Percentiles rank a stretch among this genome's conserved stretches.
These are phyloP conservation scores for Synaphobranchus kaupii DNA, from an alignment of 2,797 vertebrate genomes.

Conservation along the genomic window DNA sequence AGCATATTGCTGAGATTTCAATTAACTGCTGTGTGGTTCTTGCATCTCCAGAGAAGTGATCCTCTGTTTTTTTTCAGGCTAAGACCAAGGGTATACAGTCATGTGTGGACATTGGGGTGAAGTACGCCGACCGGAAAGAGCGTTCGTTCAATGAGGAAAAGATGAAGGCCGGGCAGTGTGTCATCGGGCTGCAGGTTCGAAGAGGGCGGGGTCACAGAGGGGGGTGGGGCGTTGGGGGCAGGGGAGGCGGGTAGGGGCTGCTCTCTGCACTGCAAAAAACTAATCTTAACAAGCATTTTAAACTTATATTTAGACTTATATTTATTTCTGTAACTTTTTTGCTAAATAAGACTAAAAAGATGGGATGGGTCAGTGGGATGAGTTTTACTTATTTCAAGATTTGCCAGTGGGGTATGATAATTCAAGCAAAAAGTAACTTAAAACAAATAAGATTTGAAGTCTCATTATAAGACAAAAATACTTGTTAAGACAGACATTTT, in stretches of 20 bases:
- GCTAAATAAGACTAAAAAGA: too few relatives aligned
- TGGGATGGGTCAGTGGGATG: too few relatives aligned
- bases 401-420: too few relatives aligned
- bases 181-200: conserved; percentile 89
- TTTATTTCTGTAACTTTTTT: too few relatives aligned
- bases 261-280: conserved; percentile 65
- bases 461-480: too few relatives aligned
- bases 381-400: too few relatives aligned
- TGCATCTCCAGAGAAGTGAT: background rate
- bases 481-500: too few relatives aligned
- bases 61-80: conserved; percentile 66
- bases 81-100: conserved; percentile 87
- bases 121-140: conserved; percentile 87
- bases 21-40: background rate
- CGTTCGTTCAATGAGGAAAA: conserved; percentile 86
- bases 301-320: too few relatives aligned
- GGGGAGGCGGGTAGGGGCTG: conserved; percentile 68
- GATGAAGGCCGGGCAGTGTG: conserved; percentile 89
- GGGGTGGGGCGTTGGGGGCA: conserved; percentile 36
- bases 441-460: too few relatives aligned
- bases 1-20: background rate
- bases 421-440: too few relatives aligned
- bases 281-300: too few relatives aligned
- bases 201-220: conserved; percentile 41
- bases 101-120: conserved; percentile 84